Base-by-base conservation (phyloP, 2,888 invertebrate genomes). In the Amblyjoppa fuscipennis region DNA sequence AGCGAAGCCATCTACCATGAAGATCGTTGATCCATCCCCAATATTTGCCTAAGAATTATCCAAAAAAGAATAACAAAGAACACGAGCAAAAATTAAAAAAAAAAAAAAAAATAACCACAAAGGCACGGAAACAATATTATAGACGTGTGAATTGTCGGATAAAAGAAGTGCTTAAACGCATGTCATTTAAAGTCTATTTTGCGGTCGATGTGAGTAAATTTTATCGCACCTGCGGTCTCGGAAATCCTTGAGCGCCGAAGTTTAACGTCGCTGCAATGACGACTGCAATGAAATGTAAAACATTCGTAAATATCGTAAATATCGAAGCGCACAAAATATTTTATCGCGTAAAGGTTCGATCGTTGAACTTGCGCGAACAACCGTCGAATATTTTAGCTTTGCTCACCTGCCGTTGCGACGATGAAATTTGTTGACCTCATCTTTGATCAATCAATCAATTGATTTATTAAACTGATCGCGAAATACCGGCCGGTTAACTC, bases 371-470 rank as follows among this genome's bases (percentile, higher is more conserved):
- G 45, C 11, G 45, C 28, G 13, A 25, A 61, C 28, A 16, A 5
- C 3, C 31, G n/a, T 13, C 9, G n/a, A 41, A 13, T 51, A 13
- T 13, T 20, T 16, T n/a, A 11, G 16, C 51, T n/a, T 73, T 56
- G 31, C 82, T 77, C 59, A 83, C 82, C 77, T n/a, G 66, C 11
- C 16, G 41, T 34, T 38, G 66, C 68, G n/a, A 78, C 11, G 28
- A 59, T 49, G 5, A 64, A 38, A 34, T 25, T 56, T 31, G 41
- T 59, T 20, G 66, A 53, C 28, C 34, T 73, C 82, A 83, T 83
- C 49, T 59, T 83, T 28, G 45, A 25, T 66, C 7, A 53, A n/a
- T 70, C 9, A 53, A 69, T 68, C 56, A 28, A 38, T n/a, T 20
- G 45, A 80, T 7, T 31, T 34, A 73, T 68, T 20, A n/a, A 64